Evolutionary conservation across 2,113 vertebrate species (phyloP).

Genomic region (Cyanoderma ruficeps): DNA sequence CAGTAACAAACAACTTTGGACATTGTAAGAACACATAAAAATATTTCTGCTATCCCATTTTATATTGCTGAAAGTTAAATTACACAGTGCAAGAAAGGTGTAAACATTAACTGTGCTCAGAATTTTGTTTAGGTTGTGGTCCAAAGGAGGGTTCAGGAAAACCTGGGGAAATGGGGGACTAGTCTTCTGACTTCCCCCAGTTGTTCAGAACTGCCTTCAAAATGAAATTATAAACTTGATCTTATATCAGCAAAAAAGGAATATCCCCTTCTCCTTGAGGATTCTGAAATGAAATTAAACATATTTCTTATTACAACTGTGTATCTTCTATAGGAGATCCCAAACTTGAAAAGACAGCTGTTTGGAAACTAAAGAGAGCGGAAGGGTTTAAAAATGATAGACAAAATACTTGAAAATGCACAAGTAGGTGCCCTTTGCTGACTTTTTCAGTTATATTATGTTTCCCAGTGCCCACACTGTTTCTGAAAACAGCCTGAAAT

Average conservation of each 20-base stretch:
- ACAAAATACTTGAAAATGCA: neutral
- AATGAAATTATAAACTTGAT: conserved; percentile 18
- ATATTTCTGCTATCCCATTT: conserved; percentile 64
- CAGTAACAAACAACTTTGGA: conserved; percentile 73
- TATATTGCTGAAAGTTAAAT: conserved; percentile 65
- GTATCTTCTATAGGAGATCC: neutral
- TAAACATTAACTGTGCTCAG: neutral
- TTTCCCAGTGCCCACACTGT: neutral
- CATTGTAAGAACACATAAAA: conserved; percentile 60
- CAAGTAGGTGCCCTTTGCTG: neutral
- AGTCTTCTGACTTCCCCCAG: conserved; percentile 44
- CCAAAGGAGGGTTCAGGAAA: conserved; percentile 28
- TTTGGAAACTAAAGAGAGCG: neutral
- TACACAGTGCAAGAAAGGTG: conserved; percentile 18
- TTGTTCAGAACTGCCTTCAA: conserved; percentile 44
- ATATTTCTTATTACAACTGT: neutral
- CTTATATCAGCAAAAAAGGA: conserved; percentile 36
- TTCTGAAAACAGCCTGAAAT: neutral
- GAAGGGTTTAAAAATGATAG: neutral
- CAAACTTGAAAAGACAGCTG: neutral
- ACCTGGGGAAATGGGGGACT: neutral
- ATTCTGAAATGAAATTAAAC: conserved; percentile 51
- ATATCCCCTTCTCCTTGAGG: conserved; percentile 1
- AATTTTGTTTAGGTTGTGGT: conserved; percentile 19
- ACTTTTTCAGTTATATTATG: neutral